Evolutionary conservation across 2,113 vertebrate species (phyloP).

Genomic region (Gasterosteus nipponicus): DNA sequence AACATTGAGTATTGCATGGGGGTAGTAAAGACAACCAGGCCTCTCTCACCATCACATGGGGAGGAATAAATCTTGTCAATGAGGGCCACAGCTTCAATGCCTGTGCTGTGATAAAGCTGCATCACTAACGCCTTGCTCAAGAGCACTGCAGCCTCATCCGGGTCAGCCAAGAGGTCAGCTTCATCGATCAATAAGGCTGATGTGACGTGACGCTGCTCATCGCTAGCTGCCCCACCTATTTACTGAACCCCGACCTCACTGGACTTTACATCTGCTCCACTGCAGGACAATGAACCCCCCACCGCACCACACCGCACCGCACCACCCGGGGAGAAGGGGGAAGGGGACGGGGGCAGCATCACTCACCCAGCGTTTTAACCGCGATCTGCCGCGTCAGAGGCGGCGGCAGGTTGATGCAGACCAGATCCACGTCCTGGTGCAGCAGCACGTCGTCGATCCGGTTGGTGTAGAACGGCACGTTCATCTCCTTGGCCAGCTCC

Average conservation of each 20-base stretch:
- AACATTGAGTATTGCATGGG: neutral
- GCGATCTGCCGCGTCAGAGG: conserved; percentile 96
- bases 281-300: neutral
- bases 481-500: conserved; percentile 97
- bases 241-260: neutral
- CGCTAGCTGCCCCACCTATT: neutral
- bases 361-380: conserved; percentile 96
- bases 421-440: conserved; percentile 96
- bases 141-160: neutral
- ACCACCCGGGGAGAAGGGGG: too few species aligned
- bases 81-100: neutral
- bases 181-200: neutral
- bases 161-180: neutral
- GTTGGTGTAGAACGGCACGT: conserved; percentile 96
- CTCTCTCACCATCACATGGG: neutral
- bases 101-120: neutral
- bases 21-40: neutral
- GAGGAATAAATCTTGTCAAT: neutral
- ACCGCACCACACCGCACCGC: neutral
- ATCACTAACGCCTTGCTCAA: neutral
- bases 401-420: conserved; percentile 97
- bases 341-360: neutral
- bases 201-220: neutral
- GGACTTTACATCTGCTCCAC: neutral
- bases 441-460: conserved; percentile 97